Percentiles rank a stretch among this genome's conserved stretches.
These are phyloP conservation scores for Geotria australis DNA, from an alignment of 2,797 vertebrate species.

Conservation along the genomic window DNA sequence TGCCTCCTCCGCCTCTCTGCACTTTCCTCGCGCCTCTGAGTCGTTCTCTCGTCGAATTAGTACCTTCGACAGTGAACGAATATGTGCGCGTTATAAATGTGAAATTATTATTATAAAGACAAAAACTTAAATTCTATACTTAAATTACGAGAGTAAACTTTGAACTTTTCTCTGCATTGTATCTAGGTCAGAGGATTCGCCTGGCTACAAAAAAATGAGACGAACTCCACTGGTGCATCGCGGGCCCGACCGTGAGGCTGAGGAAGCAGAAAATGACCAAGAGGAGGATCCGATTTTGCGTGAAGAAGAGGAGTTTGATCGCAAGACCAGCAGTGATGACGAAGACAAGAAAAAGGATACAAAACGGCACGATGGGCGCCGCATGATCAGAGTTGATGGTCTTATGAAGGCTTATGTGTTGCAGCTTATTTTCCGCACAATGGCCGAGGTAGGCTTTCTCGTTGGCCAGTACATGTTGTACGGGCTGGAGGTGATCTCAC, in stretches of 20 bases:
- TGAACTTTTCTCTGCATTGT: no score
- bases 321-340: constrained; percentile 6
- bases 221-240: not conserved
- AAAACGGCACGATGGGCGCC: constrained; percentile 46
- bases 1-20: no score
- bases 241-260: constrained; percentile 15
- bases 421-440: constrained; percentile 46
- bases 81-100: no score
- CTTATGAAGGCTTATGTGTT: constrained; percentile 85
- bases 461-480: constrained; percentile 37
- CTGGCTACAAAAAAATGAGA: not conserved
- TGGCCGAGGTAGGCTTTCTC: constrained; percentile 34
- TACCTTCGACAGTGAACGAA: no score
- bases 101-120: no score
- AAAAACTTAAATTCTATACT: no score
- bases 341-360: constrained; percentile 7
- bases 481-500: constrained; percentile 39
- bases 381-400: constrained; percentile 61
- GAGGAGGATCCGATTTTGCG: constrained; percentile 67
- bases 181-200: no score
- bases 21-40: no score
- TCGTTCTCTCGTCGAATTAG: no score
- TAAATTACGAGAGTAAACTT: no score
- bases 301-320: constrained; percentile 17
- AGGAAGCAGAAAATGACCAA: constrained; percentile 12